phyloP scores from a whole-genome alignment of 2,797 vertebrate genomes.

The Neosilurus hyrtlii region DNA sequence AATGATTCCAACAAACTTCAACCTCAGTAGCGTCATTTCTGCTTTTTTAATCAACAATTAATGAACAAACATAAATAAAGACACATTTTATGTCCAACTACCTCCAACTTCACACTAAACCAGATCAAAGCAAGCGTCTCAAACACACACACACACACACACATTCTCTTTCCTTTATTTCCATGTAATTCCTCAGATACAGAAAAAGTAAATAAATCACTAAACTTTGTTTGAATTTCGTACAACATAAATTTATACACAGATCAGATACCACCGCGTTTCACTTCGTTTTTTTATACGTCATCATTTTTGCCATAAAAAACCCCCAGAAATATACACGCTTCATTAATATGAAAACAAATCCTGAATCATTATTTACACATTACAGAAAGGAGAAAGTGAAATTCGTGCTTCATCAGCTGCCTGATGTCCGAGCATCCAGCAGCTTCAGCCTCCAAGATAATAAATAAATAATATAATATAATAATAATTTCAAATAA shows the following conservation, averaged over 20 bases:
- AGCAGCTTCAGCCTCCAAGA: constrained; percentile 29
- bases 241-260: constrained; percentile 78
- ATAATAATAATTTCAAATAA: not conserved
- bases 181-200: constrained; percentile 82
- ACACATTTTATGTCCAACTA: not conserved
- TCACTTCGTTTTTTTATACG: constrained; percentile 60
- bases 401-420: constrained; percentile 79
- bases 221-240: constrained; percentile 66
- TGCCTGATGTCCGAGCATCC: constrained; percentile 56
- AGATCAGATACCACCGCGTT: constrained; percentile 81
- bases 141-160: constrained; percentile 33
- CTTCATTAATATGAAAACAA: constrained; percentile 58
- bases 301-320: constrained; percentile 6
- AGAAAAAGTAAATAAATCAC: constrained; percentile 88
- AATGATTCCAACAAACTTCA: not conserved
- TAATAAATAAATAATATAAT: not conserved
- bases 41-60: not conserved
- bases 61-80: not conserved
- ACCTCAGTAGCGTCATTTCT: not conserved
- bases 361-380: constrained; percentile 77
- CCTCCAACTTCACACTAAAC: not conserved
- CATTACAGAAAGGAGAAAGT: constrained; percentile 76
- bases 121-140: constrained; percentile 10
- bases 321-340: not conserved
- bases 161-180: constrained; percentile 73